Base-by-base conservation (phyloP, 2,888 invertebrate genomes). In the Malthinus seriepunctatus region DNA sequence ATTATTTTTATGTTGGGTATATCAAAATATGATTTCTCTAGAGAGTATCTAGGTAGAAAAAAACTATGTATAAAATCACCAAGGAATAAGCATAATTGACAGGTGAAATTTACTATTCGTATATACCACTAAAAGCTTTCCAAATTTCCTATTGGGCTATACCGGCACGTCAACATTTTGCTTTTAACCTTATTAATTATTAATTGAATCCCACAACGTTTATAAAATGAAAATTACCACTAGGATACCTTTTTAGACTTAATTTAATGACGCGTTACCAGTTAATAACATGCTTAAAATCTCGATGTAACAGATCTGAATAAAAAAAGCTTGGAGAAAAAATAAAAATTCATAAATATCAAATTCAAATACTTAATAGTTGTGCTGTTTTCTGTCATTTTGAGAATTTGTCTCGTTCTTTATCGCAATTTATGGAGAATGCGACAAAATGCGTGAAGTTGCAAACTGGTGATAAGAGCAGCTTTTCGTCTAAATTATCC, bases 361-460 rank as follows among this genome's bases (percentile, higher is more conserved):
- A 5, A 2, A 5, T 23, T 42, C 39, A 42, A 42, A 42, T 42
- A 42, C 39, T 42, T 42, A 50, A 32, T 11, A 34, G 32, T 34
- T 52, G 37, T 15, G 34, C 15, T 52, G 52, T 38, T 46, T 45
- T 35, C 37, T 35, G 45, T 52, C 52, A 52, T 11, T 52, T 37
- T 42, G 31, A 37, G 12, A 54, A 47, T 46, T 54, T 46, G 37
- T 47, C 45, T 46, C 38, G 34, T 34, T 31, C 34, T 52, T 46
- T 48, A 47, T 49, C 34, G 42, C 34, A 39, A 55, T 55, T 54
- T 55, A 55, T 55, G 44, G 39, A 48, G 32, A 55, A 42, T 49
- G 49, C 49, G 49, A 49, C 55, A 49, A 55, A 55, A 42, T 55
- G 49, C 49, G 55, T 31, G 49, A 55, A 55, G 55, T 55, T 45